Base-by-base conservation (phyloP, 1,140 invertebrate genomes). In the Tetragonula clypearis region DNA sequence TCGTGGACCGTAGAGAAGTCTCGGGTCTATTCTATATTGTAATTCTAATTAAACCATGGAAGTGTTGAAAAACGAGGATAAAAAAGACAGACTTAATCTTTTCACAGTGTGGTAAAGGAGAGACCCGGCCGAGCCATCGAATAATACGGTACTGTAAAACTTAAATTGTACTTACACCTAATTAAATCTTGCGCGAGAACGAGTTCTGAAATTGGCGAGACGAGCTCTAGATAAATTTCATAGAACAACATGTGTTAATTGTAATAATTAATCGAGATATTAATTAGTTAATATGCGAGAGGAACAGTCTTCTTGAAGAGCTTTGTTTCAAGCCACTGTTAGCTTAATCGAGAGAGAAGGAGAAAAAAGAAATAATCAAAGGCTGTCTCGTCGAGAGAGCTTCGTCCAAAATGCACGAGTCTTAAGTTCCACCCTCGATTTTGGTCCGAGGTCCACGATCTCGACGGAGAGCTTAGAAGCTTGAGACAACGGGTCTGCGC, bases 401-500 rank as follows among this genome's bases (percentile, higher is more conserved):
- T 66, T 26, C 56, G 21, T 56, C 8, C 74, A 77, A 89, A 86
- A 86, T 55, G 71, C 62, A 60, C 82, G 69, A 55, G 55, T 71
- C 41, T 65, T 69, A 21, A 74, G n/a, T 49, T 71, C 41, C 68
- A 71, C 80, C 88, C 79, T 74, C 30, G 66, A 62, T 66, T 55
- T 56, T 12, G 60, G 35, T 62, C 72, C 62, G 41, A 71, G 26
- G 66, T 81, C 72, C 69, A 68, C 73, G 84, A 83, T 90, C 68
- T 82, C 71, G 35, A 60, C 35, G 73, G 56, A 75, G 76, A 14
- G 65, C 55, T 71, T 83, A 68, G 84, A 89, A 87, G 82, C 87
- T 90, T 86, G 88, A 92, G 86, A 91, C 91, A 92, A 92, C 89
- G 87, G 87, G 78, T 78, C 49, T 75, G 80, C 71, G 76, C 84